Evolutionary conservation across 2,797 vertebrate genomes (phyloP).

Genomic region (Dryobates pubescens): DNA sequence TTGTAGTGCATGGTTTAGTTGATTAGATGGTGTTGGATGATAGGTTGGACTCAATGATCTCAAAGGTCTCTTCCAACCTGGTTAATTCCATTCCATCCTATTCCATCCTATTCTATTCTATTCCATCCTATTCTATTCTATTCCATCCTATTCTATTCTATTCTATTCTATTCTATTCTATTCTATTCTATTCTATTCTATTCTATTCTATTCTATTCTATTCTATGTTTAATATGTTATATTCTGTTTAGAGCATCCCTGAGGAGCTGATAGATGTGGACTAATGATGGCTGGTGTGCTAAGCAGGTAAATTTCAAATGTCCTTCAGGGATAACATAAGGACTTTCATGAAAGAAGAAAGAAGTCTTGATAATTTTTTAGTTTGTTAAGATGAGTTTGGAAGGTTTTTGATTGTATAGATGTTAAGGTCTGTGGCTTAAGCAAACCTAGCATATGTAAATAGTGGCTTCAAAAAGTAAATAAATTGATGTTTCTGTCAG

Average conservation of each 20-base stretch:
- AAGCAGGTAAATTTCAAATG: not conserved
- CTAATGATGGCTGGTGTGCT: not conserved
- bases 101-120: too few species aligned
- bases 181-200: too few species aligned
- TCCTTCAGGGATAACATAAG: not conserved
- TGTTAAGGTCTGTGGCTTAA: not conserved
- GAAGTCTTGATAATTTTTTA: not conserved
- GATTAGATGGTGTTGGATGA: too few species aligned
- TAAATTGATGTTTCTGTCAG: not conserved
- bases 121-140: too few species aligned
- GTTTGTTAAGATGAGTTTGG: not conserved
- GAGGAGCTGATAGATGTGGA: not conserved
- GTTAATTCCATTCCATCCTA: too few species aligned
- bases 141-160: too few species aligned
- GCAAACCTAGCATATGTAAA: slow-evolving; percentile 9
- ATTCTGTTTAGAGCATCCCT: not conserved
- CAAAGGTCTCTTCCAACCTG: too few species aligned
- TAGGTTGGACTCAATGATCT: too few species aligned
- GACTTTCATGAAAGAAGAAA: not conserved
- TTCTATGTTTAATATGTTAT: not conserved
- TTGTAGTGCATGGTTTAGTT: not conserved
- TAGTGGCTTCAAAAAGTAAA: slow-evolving; percentile 35
- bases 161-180: too few species aligned
- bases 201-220: too few species aligned
- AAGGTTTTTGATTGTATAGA: slow-evolving; percentile 1